Base-by-base conservation (phyloP, 2,888 invertebrate genomes). In the Andricus curvator region DNA sequence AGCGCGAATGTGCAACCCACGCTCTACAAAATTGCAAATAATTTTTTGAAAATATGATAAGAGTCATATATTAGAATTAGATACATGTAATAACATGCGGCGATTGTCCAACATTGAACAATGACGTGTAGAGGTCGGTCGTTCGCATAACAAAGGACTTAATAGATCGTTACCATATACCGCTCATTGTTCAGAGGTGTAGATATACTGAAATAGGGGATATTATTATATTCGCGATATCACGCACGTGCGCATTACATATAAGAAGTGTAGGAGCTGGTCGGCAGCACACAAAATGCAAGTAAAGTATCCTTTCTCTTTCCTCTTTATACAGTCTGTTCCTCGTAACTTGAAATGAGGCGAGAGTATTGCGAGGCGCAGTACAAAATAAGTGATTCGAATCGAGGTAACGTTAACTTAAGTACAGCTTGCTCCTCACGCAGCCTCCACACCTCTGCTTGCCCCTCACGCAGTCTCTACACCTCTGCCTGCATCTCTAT, bases 201-300 rank as follows among this genome's bases (percentile, higher is more conserved):
- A 74, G 74, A 74, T 74, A 74, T 74, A 74, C 56, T 33, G 74
- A 74, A 74, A 74, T 74, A 74, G 74, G 74, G 74, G 56, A 74
- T 74, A 74, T 74, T 74, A 74, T 74, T 74, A 74, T 74, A 74
- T 74, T 74, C 74, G 74, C 74, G 74, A 74, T 74, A 74, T 74
- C 74, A 74, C 74, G 74, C 74, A 74, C 74, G 74, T 74, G 74
- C 74, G 74, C 74, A 74, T 56, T 56, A 74, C 74, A 56, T 37
- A 60, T 60, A 74, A 74, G 74, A 60, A 74, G 33, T 51, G 60
- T 74, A 74, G 74, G 56, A 74, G 74, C 74, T 60, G 74, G 56
- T 74, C 56, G 56, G 74, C 74, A 56, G 74, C 56, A 74, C 74
- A 74, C 74, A 74, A 74, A 74, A 74, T 74, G 74, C 56, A 74